Evolutionary conservation across 2,113 vertebrate species (phyloP), one percentile per base, ranked within the genome.

Genomic region (Syngnathus scovelli): DNA sequence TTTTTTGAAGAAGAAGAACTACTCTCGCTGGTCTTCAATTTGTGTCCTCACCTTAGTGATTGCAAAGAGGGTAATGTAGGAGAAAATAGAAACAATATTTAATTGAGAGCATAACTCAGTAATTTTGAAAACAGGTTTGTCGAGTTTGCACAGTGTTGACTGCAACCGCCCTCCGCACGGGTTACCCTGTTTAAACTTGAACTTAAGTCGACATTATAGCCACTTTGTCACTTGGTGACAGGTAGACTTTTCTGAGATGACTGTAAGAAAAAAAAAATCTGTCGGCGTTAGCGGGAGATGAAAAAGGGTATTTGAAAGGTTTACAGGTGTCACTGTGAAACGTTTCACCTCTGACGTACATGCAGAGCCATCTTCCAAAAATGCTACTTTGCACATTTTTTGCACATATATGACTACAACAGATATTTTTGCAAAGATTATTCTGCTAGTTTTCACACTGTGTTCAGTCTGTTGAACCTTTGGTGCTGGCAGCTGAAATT

Each of bases 401-500:
- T 16, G 7, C 54, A 33, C 3, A 33, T 33, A 33, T 33, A 33
- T 33, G 27, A 33, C 27, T 33, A 33, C 27, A 33, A 33, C 27
- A 33, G 3, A 3, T 33, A 3, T 33, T 33, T 33, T 33, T 19
- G 39, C 38, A 38, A 23, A 54, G 2, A 21, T 4, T 54, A 54
- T 54, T 54, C 52, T 12, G 10, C 18, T n/a, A 11, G 10, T 21
- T 21, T 6, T 37, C 19, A 61, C 59, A 61, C 9, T 54, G 21
- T 54, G n/a, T 23, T 54, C 12, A 27, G 21, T 23, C 52, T 54
- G 78, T 71, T 61, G 54, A 38, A 65, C 64, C 77, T 87, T 85
- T 87, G 75, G 79, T 80, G 77, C 66, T 76, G 71, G 69, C 78
- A 80, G 78, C 77, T 85, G 85, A 84, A 88, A 87, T 84, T 83